These are phyloP conservation scores for Falco punctatus DNA, from an alignment of 2,113 vertebrate genomes.

Conservation along the genomic window DNA sequence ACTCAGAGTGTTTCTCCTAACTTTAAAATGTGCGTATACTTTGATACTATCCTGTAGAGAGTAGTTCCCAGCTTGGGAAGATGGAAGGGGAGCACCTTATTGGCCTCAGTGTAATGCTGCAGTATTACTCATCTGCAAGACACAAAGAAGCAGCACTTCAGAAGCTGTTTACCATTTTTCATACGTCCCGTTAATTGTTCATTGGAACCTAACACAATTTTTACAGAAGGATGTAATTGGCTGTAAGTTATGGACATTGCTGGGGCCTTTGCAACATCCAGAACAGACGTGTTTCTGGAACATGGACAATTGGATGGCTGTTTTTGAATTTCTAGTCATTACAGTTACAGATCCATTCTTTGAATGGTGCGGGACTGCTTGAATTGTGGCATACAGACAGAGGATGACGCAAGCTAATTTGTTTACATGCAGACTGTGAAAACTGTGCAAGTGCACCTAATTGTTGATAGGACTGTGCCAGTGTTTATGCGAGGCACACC, in stretches of 20 bases:
- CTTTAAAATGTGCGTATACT: too few species aligned
- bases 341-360: too few species aligned
- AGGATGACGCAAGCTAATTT: conserved; percentile 76
- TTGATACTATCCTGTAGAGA: too few species aligned
- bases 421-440: conserved; percentile 84
- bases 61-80: conserved; percentile 67
- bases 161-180: conserved; percentile 53
- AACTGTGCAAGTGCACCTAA: conserved; percentile 76
- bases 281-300: conserved; percentile 65
- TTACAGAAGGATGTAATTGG: too few species aligned
- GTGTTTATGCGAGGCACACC: conserved; percentile 75
- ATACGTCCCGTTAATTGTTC: conserved; percentile 58
- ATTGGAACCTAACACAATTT: conserved; percentile 65
- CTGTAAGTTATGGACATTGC: conserved; percentile 66
- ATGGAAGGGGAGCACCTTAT: conserved; percentile 59
- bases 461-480: conserved; percentile 79
- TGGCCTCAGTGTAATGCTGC: conserved; percentile 59
- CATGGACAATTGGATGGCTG: conserved; percentile 53
- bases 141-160: conserved; percentile 54
- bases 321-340: conserved; percentile 53
- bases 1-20: too few species aligned
- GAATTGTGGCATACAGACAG: too few species aligned
- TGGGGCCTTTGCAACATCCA: conserved; percentile 62
- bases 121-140: conserved; percentile 68
- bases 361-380: too few species aligned